A percentile compares a stretch with the other conserved stretches of the same genome.
Conservation (phyloP, 2,797 vertebrate genomes). For the Chiroxiphia lanceolata region DNA sequence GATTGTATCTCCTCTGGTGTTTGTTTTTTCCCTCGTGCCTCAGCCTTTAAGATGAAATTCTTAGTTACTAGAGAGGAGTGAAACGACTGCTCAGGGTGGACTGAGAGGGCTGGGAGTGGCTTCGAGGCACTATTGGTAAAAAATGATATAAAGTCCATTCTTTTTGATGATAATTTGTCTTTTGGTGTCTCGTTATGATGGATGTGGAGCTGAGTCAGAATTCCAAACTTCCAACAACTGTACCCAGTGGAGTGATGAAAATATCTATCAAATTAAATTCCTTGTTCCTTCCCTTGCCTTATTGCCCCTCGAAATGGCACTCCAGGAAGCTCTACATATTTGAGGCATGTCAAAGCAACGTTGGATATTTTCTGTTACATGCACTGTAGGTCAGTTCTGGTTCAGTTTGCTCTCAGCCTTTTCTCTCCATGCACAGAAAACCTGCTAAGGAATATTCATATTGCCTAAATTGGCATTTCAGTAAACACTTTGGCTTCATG, state of each 20-base stretch:
- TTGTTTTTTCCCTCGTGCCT: background rate
- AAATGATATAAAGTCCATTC: background rate
- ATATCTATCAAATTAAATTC: background rate
- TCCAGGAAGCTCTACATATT: accelerated
- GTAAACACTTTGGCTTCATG: background rate
- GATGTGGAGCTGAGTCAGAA: background rate
- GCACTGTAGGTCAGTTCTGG: background rate
- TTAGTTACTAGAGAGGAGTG: background rate
- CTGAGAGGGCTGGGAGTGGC: background rate
- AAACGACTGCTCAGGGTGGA: background rate
- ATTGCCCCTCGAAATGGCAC: background rate
- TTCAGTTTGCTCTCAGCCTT: background rate
- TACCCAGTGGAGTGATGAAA: background rate
- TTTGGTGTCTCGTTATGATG: background rate
- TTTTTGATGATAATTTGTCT: background rate
- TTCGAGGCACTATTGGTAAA: background rate
- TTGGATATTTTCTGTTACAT: background rate
- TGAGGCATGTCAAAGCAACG: background rate
- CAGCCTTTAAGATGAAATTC: background rate
- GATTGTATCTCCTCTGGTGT: background rate
- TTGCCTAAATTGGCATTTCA: background rate
- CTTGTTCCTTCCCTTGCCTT: background rate
- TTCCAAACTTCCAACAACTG: background rate
- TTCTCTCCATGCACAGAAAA: background rate
- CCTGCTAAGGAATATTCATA: background rate